These are phyloP conservation scores for Syngnathus acus DNA, from an alignment of 2,797 vertebrate genomes.

Conservation along the genomic window DNA sequence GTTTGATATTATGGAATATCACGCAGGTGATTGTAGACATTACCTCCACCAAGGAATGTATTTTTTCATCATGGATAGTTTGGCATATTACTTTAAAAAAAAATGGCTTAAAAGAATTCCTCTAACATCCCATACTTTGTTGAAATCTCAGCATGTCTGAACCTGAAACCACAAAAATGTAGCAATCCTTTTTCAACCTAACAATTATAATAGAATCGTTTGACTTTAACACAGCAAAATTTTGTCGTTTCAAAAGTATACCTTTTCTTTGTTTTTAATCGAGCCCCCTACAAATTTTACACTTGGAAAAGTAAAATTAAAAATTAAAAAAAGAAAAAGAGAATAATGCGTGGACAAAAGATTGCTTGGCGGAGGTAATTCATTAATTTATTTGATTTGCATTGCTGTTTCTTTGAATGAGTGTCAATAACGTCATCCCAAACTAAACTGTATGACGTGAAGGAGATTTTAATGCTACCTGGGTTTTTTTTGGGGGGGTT, in stretches of 20 bases:
- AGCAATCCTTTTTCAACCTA: constrained; percentile 31
- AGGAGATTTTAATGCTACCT: constrained; percentile 28
- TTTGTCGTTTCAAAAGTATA: no score
- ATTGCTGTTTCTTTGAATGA: constrained; percentile 57
- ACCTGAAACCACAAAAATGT: no score
- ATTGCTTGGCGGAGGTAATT: constrained; percentile 60
- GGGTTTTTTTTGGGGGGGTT: no score
- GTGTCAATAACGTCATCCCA: constrained; percentile 73
- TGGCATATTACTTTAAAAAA: not conserved
- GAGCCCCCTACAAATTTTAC: no score
- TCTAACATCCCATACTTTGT: constrained; percentile 7
- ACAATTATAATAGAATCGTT: not conserved
- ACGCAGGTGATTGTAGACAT: constrained; percentile 36
- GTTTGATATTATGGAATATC: constrained; percentile 39
- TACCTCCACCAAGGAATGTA: constrained; percentile 5
- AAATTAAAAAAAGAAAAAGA: no score
- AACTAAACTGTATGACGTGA: constrained; percentile 63
- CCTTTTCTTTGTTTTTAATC: no score
- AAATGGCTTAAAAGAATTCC: not conserved
- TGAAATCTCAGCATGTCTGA: no score
- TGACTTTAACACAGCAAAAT: not conserved
- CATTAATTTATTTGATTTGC: constrained; percentile 65
- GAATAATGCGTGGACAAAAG: constrained; percentile 19
- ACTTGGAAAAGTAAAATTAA: no score
- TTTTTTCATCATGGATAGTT: constrained; percentile 27